phyloP scores from a whole-genome alignment of 1,140 invertebrate species.

The Cyclargus thomasi region DNA sequence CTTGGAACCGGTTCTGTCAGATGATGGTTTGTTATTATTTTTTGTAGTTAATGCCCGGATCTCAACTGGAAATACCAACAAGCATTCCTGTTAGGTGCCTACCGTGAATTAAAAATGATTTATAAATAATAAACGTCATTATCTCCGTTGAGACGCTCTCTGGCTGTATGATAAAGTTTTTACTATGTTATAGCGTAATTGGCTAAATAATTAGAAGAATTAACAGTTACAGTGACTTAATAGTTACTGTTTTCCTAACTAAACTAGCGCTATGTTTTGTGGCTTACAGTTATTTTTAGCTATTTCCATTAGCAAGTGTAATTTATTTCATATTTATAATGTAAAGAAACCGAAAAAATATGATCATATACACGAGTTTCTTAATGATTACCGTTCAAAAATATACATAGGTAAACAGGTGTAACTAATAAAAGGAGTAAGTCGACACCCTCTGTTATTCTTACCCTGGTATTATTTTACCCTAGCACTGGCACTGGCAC shows the following conservation, averaged over 20 bases:
- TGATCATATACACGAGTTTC: neutral
- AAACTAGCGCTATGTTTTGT: no score
- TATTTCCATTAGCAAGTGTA: no score
- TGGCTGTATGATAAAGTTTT: neutral
- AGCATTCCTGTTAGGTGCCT: neutral
- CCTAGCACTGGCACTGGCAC: neutral
- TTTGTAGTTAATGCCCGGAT: slow-evolving; percentile 9
- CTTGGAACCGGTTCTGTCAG: slow-evolving; percentile 9
- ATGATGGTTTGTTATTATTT: slow-evolving; percentile 16
- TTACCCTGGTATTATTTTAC: neutral
- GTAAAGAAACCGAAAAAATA: neutral
- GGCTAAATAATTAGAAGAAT: no score
- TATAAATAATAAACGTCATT: neutral
- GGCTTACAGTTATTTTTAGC: no score
- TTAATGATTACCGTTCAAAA: neutral
- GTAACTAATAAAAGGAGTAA: neutral
- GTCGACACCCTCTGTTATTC: neutral
- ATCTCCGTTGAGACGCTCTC: neutral
- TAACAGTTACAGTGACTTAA: no score
- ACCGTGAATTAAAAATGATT: neutral
- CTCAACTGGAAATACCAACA: neutral
- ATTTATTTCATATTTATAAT: no score
- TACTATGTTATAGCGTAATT: neutral
- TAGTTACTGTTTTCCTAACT: no score
- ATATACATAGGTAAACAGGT: neutral